phyloP scores from a whole-genome alignment of 2,113 vertebrate species.

The Platanista minor region DNA sequence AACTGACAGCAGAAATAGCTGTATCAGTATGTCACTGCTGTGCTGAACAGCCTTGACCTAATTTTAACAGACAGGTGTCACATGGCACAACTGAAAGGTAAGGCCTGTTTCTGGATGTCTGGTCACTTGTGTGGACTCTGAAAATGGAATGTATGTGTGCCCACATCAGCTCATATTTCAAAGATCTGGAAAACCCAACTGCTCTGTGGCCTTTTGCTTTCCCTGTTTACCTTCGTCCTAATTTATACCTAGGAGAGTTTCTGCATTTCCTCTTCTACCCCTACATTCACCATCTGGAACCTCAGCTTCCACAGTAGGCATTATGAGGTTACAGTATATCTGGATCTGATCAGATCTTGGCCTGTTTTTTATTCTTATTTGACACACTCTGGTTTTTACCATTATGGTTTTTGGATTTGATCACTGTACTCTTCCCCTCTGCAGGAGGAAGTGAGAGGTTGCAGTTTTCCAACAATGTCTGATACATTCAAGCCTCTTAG shows the following conservation, averaged over 20 bases:
- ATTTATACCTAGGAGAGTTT: not conserved
- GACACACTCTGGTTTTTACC: not conserved
- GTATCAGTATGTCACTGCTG: not conserved
- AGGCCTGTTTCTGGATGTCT: constrained; percentile 54
- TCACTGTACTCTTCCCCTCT: not conserved
- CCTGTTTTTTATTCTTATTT: not conserved
- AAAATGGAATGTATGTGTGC: constrained; percentile 30
- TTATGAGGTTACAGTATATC: not conserved
- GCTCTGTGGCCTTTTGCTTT: not conserved
- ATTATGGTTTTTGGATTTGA: not conserved
- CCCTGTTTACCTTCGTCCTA: not conserved
- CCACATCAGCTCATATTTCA: constrained; percentile 38
- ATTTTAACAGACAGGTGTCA: constrained; percentile 66
- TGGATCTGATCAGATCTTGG: not conserved
- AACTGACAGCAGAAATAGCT: constrained; percentile 6
- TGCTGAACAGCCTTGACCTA: constrained; percentile 56
- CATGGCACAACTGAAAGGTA: constrained; percentile 29
- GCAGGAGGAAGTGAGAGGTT: not conserved
- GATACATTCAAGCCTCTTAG: not conserved
- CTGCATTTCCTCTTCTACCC: not conserved
- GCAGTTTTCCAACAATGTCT: not conserved
- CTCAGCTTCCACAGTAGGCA: not conserved
- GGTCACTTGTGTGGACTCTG: constrained; percentile 13
- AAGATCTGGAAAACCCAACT: not conserved
- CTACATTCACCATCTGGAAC: not conserved